Evolutionary conservation across 2,797 vertebrate species (phyloP).

Genomic region (Chiroxiphia lanceolata): DNA sequence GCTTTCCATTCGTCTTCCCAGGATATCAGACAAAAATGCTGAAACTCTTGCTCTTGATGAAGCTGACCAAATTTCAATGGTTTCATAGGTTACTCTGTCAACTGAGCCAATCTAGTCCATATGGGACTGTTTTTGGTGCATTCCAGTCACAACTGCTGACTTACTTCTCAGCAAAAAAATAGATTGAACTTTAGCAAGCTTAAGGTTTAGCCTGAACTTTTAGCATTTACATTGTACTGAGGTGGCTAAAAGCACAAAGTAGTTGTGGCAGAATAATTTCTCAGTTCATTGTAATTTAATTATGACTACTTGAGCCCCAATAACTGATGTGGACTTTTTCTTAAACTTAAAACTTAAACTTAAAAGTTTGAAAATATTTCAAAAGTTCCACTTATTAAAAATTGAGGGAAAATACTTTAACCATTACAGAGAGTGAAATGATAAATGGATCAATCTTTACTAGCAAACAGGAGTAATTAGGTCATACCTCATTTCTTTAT

Average conservation of each 20-base stretch:
- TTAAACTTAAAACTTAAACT: conserved; percentile 42
- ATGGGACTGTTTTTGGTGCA: background rate
- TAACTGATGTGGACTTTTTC: background rate
- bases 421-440: conserved; percentile 58
- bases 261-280: background rate
- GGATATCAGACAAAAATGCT: background rate
- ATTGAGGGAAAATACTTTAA: background rate
- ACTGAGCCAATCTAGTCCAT: background rate
- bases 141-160: background rate
- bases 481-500: conserved; percentile 75
- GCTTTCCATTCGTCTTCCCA: background rate
- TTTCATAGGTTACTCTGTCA: background rate
- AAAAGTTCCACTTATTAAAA: conserved; percentile 51
- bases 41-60: background rate
- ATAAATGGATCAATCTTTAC: conserved; percentile 75
- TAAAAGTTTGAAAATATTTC: conserved; percentile 30
- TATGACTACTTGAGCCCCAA: background rate
- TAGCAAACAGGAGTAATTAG: conserved; percentile 73
- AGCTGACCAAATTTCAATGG: background rate
- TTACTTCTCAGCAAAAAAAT: background rate
- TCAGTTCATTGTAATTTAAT: background rate
- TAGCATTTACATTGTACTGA: background rate
- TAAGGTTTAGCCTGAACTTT: background rate
- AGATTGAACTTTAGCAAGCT: background rate
- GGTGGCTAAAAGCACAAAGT: background rate